Conservation (phyloP, 2,797 vertebrate species). For the Pseudochaenichthys georgianus region DNA sequence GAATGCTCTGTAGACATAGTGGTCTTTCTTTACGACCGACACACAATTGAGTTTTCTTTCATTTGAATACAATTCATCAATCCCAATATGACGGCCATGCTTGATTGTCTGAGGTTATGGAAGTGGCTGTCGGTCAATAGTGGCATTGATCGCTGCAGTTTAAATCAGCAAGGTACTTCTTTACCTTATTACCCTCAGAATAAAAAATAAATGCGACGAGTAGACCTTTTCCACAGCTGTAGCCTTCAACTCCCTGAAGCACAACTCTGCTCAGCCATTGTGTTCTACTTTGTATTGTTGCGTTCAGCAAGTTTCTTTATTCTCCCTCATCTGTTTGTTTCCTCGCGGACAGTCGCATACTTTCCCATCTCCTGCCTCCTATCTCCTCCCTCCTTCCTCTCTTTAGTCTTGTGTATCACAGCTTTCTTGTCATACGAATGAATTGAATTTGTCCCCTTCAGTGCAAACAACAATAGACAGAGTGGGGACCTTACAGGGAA, state of each 20-base stretch:
- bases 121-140: neutral
- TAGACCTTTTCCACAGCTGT: conserved; percentile 39
- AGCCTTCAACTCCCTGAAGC: conserved; percentile 48
- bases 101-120: neutral
- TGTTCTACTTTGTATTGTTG: conserved; percentile 65
- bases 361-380: conserved; percentile 34
- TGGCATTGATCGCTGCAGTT: neutral
- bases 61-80: neutral
- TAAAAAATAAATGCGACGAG: conserved; percentile 10
- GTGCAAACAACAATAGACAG: conserved; percentile 99
- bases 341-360: conserved; percentile 87
- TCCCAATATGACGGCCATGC: neutral
- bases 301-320: conserved; percentile 88
- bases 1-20: neutral
- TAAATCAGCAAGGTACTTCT: conserved; percentile 9
- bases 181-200: neutral
- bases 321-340: conserved; percentile 81
- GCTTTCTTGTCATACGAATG: conserved; percentile 98
- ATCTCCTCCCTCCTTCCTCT: conserved; percentile 69
- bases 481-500: conserved; percentile 96
- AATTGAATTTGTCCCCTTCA: conserved; percentile 99
- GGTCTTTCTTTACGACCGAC: neutral
- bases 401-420: conserved; percentile 84
- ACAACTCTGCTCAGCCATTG: conserved; percentile 34
- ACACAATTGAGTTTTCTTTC: neutral